These are phyloP conservation scores for Enteromius unitaeniatus DNA, from an alignment of 2,797 vertebrate genomes.

Conservation along the genomic window DNA sequence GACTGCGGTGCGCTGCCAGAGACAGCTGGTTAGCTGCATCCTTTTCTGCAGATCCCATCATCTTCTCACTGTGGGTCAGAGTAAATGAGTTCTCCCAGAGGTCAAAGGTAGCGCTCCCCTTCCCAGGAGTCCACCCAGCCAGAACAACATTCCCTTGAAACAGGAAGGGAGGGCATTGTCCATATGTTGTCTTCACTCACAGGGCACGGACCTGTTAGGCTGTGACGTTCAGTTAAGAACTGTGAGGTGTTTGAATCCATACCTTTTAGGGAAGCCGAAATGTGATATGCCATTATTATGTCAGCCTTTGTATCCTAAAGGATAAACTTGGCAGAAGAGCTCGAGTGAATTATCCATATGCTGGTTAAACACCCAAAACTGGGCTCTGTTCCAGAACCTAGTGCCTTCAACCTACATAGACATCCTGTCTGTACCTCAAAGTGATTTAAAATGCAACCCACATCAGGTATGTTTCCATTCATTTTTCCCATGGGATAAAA, in stretches of 20 bases:
- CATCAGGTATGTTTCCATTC: not conserved
- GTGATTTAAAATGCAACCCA: not conserved
- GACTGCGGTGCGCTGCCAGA: constrained; percentile 49
- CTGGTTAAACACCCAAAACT: constrained; percentile 10
- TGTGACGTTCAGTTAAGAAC: constrained; percentile 39
- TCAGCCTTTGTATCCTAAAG: not conserved
- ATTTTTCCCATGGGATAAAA: not conserved
- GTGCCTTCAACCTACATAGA: not conserved
- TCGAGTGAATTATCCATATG: not conserved
- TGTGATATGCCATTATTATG: not conserved
- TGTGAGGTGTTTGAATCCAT: constrained; percentile 29
- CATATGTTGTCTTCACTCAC: constrained; percentile 81
- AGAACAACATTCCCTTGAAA: constrained; percentile 74
- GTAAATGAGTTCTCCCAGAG: constrained; percentile 74
- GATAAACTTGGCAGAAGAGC: not conserved
- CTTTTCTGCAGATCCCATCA: constrained; percentile 65
- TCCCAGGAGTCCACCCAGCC: constrained; percentile 75
- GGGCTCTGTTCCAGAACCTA: not conserved
- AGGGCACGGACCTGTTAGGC: constrained; percentile 29
- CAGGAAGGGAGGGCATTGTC: constrained; percentile 83
- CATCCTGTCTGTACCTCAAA: not conserved
- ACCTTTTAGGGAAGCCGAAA: not conserved
- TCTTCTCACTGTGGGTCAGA: constrained; percentile 62
- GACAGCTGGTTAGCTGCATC: constrained; percentile 77
- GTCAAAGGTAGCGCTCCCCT: constrained; percentile 77